Percentiles rank a stretch among this genome's conserved stretches.
These are phyloP conservation scores for Conopomorpha cramerella DNA, from an alignment of 1,140 invertebrate species.

Conservation along the genomic window DNA sequence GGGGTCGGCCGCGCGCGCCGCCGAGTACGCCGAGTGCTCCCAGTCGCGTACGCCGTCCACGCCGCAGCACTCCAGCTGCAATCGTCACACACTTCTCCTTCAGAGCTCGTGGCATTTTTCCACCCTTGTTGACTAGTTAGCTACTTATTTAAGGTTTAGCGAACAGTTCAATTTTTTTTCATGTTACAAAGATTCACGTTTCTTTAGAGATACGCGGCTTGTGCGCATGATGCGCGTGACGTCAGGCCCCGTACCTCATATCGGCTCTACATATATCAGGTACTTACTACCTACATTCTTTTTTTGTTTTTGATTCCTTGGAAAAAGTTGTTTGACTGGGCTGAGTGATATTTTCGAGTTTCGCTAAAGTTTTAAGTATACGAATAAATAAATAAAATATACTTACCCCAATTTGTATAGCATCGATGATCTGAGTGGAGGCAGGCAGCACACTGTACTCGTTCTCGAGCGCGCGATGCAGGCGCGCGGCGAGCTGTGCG, in stretches of 20 bases:
- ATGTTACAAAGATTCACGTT: too few relatives aligned
- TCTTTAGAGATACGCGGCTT: too few relatives aligned
- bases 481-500: conserved; percentile 19
- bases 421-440: conserved; percentile 27
- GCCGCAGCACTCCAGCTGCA: conserved; percentile 29
- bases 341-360: too few relatives aligned
- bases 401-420: conserved; percentile 27
- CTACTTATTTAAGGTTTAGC: background rate
- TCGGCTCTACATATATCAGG: too few relatives aligned
- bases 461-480: conserved; percentile 24
- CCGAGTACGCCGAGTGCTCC: conserved; percentile 26
- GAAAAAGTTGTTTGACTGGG: too few relatives aligned
- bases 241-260: too few relatives aligned
- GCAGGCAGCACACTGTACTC: conserved; percentile 26
- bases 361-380: background rate
- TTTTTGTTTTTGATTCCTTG: background rate
- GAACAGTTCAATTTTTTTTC: background rate
- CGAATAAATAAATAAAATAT: conserved; percentile 1
- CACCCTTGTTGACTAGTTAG: background rate
- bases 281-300: too few relatives aligned
- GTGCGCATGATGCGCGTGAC: too few relatives aligned
- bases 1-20: conserved; percentile 1
- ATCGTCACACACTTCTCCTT: background rate
- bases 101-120: background rate
- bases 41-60: conserved; percentile 27